Percentiles rank a stretch among this genome's conserved stretches.
Evolutionary conservation across 1,140 invertebrate species (phyloP).

Genomic region (Drosophila hydei): DNA sequence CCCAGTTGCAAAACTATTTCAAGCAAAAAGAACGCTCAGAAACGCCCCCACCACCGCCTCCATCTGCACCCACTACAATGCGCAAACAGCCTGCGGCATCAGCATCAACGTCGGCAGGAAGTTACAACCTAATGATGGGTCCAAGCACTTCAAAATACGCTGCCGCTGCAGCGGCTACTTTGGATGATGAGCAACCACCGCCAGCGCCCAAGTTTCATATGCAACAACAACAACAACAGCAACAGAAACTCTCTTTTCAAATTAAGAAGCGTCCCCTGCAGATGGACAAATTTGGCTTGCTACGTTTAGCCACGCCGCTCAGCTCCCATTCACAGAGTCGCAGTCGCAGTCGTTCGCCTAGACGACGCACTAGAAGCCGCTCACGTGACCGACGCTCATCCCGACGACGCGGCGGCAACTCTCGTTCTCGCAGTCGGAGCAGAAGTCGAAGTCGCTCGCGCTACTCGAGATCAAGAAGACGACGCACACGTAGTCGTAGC

Average conservation of each 20-base stretch:
- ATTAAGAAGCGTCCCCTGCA: conserved; percentile 84
- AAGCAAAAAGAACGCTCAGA: conserved; percentile 27
- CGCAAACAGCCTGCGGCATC: conserved; percentile 6
- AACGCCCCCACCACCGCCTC: conserved; percentile 32
- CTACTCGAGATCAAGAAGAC: conserved; percentile 20
- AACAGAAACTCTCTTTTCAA: conserved; percentile 70
- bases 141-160: conserved; percentile 60
- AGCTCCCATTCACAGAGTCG: conserved; percentile 83
- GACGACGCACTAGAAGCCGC: conserved; percentile 20
- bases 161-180: conserved; percentile 16
- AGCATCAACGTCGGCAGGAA: background rate
- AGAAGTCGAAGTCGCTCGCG: conserved; percentile 70
- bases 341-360: conserved; percentile 82
- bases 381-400: conserved; percentile 71
- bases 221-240: conserved; percentile 17
- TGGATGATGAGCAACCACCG: conserved; percentile 13
- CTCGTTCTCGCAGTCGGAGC: conserved; percentile 19
- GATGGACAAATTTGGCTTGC: conserved; percentile 88
- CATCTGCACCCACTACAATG: background rate
- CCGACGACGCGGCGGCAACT: conserved; percentile 82
- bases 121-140: conserved; percentile 37
- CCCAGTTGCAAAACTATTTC: conserved; percentile 49
- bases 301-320: conserved; percentile 85
- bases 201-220: conserved; percentile 43
- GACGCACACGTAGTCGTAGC: conserved; percentile 49